Conservation (phyloP, 2,797 vertebrate genomes). For the Lutjanus campechanus region DNA sequence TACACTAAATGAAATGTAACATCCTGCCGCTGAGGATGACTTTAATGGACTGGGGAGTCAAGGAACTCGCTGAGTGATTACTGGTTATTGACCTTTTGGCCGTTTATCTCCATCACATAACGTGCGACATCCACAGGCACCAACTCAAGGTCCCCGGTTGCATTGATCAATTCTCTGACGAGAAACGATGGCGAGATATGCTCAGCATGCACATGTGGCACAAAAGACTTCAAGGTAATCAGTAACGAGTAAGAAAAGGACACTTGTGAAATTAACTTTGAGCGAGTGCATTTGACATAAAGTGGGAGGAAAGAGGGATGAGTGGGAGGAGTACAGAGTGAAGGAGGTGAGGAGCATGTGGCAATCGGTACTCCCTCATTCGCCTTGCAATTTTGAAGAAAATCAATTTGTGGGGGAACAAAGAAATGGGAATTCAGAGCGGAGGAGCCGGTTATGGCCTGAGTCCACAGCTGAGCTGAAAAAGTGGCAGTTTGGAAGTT, state of each 20-base stretch:
- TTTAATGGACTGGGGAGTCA: slow-evolving; percentile 33
- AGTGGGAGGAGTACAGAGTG: slow-evolving; percentile 21
- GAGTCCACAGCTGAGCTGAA: slow-evolving; percentile 19
- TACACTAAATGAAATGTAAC: slow-evolving; percentile 36
- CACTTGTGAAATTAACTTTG: slow-evolving; percentile 64
- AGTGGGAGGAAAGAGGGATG: slow-evolving; percentile 45
- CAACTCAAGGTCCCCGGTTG: slow-evolving; percentile 25
- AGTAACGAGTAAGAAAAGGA: slow-evolving; percentile 51
- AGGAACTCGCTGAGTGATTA: slow-evolving; percentile 52
- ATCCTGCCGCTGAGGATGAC: slow-evolving; percentile 13
- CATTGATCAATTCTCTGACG: slow-evolving; percentile 47
- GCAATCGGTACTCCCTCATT: slow-evolving; percentile 31
- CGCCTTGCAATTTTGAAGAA: slow-evolving; percentile 47
- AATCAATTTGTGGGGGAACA: slow-evolving; percentile 60
- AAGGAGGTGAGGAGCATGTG: slow-evolving; percentile 44
- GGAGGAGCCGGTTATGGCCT: slow-evolving; percentile 8
- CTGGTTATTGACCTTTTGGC: slow-evolving; percentile 43
- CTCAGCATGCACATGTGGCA: slow-evolving; percentile 26
- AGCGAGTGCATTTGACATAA: slow-evolving; percentile 51
- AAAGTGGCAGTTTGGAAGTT: not conserved
- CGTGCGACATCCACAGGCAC: slow-evolving; percentile 1
- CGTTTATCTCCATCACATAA: slow-evolving; percentile 52
- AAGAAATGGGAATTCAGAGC: slow-evolving; percentile 39
- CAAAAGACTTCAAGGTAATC: slow-evolving; percentile 40
- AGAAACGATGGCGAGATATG: slow-evolving; percentile 26